A percentile compares a stretch with the other conserved stretches of the same genome.
phyloP scores from a whole-genome alignment of 2,113 vertebrate species.

The Anas platyrhynchos region DNA sequence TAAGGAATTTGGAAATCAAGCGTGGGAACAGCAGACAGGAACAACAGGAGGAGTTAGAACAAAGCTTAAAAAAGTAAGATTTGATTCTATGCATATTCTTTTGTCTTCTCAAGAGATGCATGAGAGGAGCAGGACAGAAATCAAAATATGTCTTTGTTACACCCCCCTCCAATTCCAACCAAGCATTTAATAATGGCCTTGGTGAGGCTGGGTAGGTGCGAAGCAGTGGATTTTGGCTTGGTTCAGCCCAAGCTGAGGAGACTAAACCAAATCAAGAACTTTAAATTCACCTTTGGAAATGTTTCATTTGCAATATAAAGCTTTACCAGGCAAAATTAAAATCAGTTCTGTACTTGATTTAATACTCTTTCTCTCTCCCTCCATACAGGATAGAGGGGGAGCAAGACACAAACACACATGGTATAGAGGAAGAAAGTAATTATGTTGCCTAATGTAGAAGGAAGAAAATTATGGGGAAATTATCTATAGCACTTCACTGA shows the following conservation, averaged over 20 bases:
- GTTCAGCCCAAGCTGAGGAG: not conserved
- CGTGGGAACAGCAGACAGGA: not conserved
- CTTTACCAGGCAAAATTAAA: not conserved
- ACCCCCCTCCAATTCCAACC: not conserved
- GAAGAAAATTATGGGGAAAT: constrained; percentile 65
- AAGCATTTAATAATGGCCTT: not conserved
- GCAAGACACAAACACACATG: not conserved
- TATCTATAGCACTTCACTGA: constrained; percentile 42
- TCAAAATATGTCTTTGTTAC: not conserved
- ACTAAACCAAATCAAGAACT: not conserved
- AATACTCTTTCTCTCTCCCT: not conserved
- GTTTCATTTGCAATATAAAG: constrained; percentile 13
- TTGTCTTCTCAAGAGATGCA: not conserved
- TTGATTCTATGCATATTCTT: not conserved
- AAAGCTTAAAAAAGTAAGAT: not conserved
- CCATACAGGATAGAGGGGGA: constrained; percentile 6
- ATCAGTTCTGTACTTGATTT: constrained; percentile 28
- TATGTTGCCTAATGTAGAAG: constrained; percentile 46
- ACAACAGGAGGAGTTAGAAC: not conserved
- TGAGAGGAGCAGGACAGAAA: not conserved
- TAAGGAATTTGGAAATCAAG: not conserved
- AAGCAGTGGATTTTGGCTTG: not conserved
- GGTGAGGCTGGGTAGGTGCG: fast-evolving
- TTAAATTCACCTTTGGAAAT: not conserved
- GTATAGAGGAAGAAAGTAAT: constrained; percentile 38